Percentiles rank a stretch among this genome's conserved stretches.
These are phyloP conservation scores for Gymnothorax reevesii DNA, from an alignment of 2,797 vertebrate genomes.

Conservation along the genomic window DNA sequence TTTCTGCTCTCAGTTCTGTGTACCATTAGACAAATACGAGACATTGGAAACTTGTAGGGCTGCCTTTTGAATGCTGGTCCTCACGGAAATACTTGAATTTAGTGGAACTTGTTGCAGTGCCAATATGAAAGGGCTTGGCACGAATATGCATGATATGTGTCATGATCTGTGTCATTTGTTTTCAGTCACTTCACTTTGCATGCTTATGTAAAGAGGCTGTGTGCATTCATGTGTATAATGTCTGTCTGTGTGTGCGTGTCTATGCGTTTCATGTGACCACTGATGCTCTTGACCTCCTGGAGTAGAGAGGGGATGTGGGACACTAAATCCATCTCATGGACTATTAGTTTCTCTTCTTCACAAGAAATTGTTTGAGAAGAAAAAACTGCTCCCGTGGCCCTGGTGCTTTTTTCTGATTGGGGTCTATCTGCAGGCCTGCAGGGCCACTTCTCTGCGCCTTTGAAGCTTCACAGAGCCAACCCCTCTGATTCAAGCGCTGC, in stretches of 20 bases:
- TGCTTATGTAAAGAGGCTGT: not conserved
- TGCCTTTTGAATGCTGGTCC: not conserved
- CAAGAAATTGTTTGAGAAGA: constrained; percentile 34
- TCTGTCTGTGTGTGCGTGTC: not conserved
- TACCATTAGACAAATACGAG: not conserved
- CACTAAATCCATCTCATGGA: constrained; percentile 33
- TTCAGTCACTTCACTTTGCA: not conserved
- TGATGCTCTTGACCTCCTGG: constrained; percentile 27
- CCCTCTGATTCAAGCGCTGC: not conserved
- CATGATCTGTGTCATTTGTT: not conserved
- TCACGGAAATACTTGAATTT: not conserved
- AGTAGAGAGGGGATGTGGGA: not conserved
- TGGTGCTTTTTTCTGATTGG: constrained; percentile 28
- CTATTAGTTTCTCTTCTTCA: constrained; percentile 40
- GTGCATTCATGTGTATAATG: not conserved
- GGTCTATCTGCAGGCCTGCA: constrained; percentile 25
- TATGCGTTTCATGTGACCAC: not conserved
- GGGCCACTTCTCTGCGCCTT: not conserved
- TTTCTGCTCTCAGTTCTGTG: not conserved
- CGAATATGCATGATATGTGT: not conserved
- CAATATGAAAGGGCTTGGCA: not conserved
- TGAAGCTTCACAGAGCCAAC: not conserved
- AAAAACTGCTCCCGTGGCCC: constrained; percentile 25
- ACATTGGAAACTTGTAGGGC: not conserved
- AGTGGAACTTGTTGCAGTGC: constrained; percentile 3